Evolutionary conservation across 2,113 vertebrate genomes (phyloP).

Genomic region (Hiodon alosoides): DNA sequence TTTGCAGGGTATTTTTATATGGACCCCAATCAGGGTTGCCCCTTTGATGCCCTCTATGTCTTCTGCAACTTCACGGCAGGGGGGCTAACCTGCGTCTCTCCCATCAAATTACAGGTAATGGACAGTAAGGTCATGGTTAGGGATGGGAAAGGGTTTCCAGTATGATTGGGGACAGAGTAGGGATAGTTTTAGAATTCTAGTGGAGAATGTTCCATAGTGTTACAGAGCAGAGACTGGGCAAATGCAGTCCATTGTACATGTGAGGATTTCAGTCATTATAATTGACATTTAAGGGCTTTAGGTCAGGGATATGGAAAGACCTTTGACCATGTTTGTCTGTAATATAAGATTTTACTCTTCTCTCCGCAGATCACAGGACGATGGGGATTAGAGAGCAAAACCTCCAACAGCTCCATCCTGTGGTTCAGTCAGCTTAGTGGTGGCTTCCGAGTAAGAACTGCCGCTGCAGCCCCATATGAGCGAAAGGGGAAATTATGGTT

Average conservation of each 20-base stretch:
- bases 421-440: constrained; percentile 44
- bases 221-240: no score
- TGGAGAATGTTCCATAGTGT: no score
- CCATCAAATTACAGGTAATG: constrained; percentile 51
- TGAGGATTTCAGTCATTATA: no score
- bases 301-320: no score
- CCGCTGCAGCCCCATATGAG: not conserved
- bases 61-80: constrained; percentile 69
- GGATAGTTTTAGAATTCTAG: no score
- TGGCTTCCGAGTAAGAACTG: constrained; percentile 42
- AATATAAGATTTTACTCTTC: not conserved
- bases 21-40: constrained; percentile 69
- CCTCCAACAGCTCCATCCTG: constrained; percentile 17
- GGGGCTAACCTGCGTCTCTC: constrained; percentile 60
- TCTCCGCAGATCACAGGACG: constrained; percentile 42
- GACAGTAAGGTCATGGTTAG: not conserved
- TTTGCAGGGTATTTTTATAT: constrained; percentile 62
- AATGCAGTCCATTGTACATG: no score
- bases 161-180: no score
- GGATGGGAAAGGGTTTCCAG: no score
- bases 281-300: no score
- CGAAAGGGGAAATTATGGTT: not conserved
- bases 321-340: not conserved
- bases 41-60: constrained; percentile 57
- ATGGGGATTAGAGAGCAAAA: constrained; percentile 30